Evolutionary conservation across 2,113 vertebrate genomes (phyloP), one percentile per base, ranked within the genome.

Genomic region (Nycticryphes semicollaris): DNA sequence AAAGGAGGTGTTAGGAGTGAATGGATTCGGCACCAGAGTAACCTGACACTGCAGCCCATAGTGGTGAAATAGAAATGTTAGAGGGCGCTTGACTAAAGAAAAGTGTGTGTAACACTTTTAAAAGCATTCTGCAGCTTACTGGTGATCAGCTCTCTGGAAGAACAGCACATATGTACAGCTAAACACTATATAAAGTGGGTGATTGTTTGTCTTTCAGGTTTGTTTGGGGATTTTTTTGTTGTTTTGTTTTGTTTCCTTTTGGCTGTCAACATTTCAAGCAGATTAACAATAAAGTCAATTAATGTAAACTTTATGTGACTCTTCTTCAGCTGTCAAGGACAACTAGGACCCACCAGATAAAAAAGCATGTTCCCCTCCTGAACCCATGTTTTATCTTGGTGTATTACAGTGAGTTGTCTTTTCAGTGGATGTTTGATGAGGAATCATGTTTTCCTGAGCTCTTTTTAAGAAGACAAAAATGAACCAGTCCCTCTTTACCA

Each of bases 401-500:
- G 24, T 85, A 56, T 45, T 94, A 66, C 67, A 92, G 64, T 23
- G 60, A 97, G 60, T 67, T 77, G 66, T 93, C 59, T 91, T 96
- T 96, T 85, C 60, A 70, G 64, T 87, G 91, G 87, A 85, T 92
- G 60, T 64, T 86, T 88, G 84, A 84, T 91, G 90, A 96, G 86
- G 72, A 93, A 80, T 77, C 56, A 66, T 76, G 79, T 80, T 95
- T 96, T 90, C 43, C 57, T 1, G 35, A 91, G 69, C 27, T 22
- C 68, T 95, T 94, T 83, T 91, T 66, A 64, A 95, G 64, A 68
- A 92, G 89, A 91, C 50, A 95, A 79, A 73, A 93, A 96, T 85
- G 28, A 97, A 97, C 73, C 84, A 72, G 59, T 53, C 56, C 48
- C 57, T 53, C 50, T 76, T 43, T 76, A 74, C 77, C 68, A 78